Base-by-base conservation (phyloP, 2,797 vertebrate genomes). In the Anguilla megastoma region DNA sequence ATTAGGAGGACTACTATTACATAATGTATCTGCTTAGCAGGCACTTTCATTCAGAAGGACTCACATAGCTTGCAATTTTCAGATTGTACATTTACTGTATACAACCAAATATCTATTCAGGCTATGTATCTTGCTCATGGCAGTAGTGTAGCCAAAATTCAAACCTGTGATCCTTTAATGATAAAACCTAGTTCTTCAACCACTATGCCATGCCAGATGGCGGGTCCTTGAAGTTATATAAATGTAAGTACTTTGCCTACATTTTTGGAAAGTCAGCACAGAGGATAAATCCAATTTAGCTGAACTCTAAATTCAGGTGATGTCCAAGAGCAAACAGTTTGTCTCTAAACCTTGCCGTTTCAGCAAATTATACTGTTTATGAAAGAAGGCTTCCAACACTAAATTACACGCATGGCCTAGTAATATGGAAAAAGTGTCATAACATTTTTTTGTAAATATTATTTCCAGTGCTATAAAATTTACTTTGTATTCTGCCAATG, bases 371-470 rank as follows among this genome's bases (percentile, higher is more conserved):
- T 36, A 14, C 27, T 74, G 30, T 74, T 30, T 33, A 27, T 74
- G 30, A 30, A 74, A 74, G 27, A 74, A 36, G 69, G 69, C 63
- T 27, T 27, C 63, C 5, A 24, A 69, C 63, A 27, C 27, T 74
- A 74, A 74, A 74, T 74, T 74, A 74, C 30, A 74, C 33, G 69
- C 10, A 74, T 74, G 69, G n/a, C 3, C 30, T 76, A 76, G 18
- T 41, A 41, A 27, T 76, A 41, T 36, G 74, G 36, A 76, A 36
- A 18, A 76, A 36, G 27, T 76, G 74, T 80, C n/a, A 58, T 56
- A 71, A 87, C 52, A 80, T 58, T 56, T 52, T 87, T 36, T 56
- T 60, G 50, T 80, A 87, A 87, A 82, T 80, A 63, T 80, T 87
- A 45, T 41, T 54, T 87, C 76, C 56, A 56, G 74, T 87, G 71